Conservation (phyloP, 1,140 invertebrate genomes). For the Calliopsis andreniformis region DNA sequence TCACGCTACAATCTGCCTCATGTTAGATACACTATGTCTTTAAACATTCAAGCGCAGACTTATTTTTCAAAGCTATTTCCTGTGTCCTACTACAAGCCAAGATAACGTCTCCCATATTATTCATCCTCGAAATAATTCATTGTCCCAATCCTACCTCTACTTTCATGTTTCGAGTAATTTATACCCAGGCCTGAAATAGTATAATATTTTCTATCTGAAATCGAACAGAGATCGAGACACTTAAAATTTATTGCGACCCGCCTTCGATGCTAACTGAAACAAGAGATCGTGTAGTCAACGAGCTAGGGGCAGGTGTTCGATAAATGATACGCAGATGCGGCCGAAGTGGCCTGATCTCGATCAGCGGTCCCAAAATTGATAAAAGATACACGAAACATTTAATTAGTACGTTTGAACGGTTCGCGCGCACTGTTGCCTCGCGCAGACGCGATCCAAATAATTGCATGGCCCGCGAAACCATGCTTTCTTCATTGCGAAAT, state of each 20-base stretch:
- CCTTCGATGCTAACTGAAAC: not conserved
- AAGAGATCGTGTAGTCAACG: not conserved
- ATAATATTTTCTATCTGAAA: too few species aligned
- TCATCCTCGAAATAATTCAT: too few species aligned
- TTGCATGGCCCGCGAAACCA: constrained; percentile 6
- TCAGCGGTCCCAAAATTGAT: constrained; percentile 35
- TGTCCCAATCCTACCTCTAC: too few species aligned
- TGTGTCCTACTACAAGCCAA: too few species aligned
- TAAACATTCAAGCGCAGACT: too few species aligned
- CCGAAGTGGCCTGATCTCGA: constrained; percentile 18
- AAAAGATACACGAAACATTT: constrained; percentile 39
- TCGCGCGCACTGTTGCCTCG: constrained; percentile 16
- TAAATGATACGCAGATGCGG: constrained; percentile 41
- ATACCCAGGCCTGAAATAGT: too few species aligned
- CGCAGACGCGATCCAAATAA: constrained; percentile 34
- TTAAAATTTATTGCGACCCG: not conserved
- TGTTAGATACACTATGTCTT: too few species aligned
- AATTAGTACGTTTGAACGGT: constrained; percentile 31
- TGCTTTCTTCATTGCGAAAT: not conserved
- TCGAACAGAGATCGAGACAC: not conserved
- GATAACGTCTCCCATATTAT: too few species aligned
- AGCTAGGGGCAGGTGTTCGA: constrained; percentile 26
- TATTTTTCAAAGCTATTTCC: too few species aligned
- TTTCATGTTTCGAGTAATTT: too few species aligned
- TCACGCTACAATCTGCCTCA: too few species aligned